Evolutionary conservation across 2,797 vertebrate species (phyloP), one percentile per base, ranked within the genome.

Genomic region (Pseudochromis fuscus): DNA sequence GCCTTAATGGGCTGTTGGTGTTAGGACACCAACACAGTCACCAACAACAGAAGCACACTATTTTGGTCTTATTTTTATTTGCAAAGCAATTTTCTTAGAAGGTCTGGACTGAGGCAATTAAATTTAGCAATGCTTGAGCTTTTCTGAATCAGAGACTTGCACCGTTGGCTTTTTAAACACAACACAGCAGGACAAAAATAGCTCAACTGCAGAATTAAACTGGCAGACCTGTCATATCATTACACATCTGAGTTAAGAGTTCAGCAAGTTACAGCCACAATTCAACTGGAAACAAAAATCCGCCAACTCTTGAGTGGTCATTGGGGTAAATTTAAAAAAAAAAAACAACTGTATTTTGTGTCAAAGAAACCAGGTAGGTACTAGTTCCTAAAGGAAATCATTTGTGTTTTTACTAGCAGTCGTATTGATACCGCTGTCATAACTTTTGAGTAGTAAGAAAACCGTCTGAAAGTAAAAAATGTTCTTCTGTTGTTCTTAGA

Each of bases 51-150:
- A 71, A 67, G 58, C 37, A 57, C 35, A 42, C 72, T 45, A 81
- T 82, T 81, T 82, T 45, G 35, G 51, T 68, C 71, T 67, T 42
- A 59, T 21, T 30, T 25, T 53, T 64, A 77, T 82, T 81, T 85
- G 28, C n/a, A 6, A 10, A 53, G 51, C 31, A 53, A 1, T 61
- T 76, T 58, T 60, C 18, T 31, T 28, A 23, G 38, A 37, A 27
- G 19, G 21, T 53, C 31, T 45, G 37, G 5, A 72, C 35, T 68
- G 27, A 71, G 63, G 55, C 56, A 61, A 50, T 81, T 69, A 52
- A 59, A 55, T n/a, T 9, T 37, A 66, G 30, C 56, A n/a, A 60
- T 50, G 5, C 18, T 59, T 65, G 69, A 82, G 57, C 72, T 59
- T 48, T 67, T 48, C 10, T 52, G 38, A 66, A 71, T 79, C 61